phyloP scores from a whole-genome alignment of 92 coral and sea anemone genomes.

The Parazoanthus darwini region DNA sequence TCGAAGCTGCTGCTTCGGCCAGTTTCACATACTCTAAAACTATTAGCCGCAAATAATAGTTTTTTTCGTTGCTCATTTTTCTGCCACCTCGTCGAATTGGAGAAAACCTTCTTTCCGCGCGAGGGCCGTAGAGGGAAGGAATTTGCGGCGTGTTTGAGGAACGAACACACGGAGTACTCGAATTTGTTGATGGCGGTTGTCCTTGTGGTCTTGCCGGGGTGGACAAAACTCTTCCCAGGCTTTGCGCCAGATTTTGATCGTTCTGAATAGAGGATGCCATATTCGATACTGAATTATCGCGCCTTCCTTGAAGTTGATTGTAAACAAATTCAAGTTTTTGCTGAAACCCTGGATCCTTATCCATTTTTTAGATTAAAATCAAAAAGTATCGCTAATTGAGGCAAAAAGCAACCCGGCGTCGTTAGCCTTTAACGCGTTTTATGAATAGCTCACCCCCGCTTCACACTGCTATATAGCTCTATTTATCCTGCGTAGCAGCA shows the following conservation, averaged over 20 bases:
- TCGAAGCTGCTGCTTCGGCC: slow-evolving; percentile 7
- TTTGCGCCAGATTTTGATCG: neutral
- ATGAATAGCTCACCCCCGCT: too few species aligned
- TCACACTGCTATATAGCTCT: too few species aligned
- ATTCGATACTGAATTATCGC: neutral
- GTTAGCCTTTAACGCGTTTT: too few species aligned
- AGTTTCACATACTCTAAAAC: neutral
- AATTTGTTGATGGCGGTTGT: neutral
- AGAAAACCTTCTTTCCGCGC: slow-evolving; percentile 18
- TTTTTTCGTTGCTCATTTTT: slow-evolving; percentile 27
- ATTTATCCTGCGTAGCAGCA: too few species aligned
- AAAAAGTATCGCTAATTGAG: too few species aligned
- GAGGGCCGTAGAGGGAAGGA: slow-evolving; percentile 14
- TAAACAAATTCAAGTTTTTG: neutral
- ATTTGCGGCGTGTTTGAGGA: slow-evolving; percentile 8
- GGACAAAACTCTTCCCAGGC: slow-evolving; percentile 7
- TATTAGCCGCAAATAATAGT: slow-evolving; percentile 19
- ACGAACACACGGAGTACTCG: neutral
- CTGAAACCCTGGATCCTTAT: slow-evolving; percentile 15
- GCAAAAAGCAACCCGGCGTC: too few species aligned
- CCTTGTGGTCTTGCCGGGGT: neutral
- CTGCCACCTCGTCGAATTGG: neutral
- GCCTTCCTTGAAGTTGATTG: neutral
- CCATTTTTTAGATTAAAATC: neutral
- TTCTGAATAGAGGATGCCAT: neutral